Percentiles rank a stretch among this genome's conserved stretches.
These are phyloP conservation scores for Macroramphosus scolopax DNA, from an alignment of 2,797 vertebrate genomes.

Conservation along the genomic window DNA sequence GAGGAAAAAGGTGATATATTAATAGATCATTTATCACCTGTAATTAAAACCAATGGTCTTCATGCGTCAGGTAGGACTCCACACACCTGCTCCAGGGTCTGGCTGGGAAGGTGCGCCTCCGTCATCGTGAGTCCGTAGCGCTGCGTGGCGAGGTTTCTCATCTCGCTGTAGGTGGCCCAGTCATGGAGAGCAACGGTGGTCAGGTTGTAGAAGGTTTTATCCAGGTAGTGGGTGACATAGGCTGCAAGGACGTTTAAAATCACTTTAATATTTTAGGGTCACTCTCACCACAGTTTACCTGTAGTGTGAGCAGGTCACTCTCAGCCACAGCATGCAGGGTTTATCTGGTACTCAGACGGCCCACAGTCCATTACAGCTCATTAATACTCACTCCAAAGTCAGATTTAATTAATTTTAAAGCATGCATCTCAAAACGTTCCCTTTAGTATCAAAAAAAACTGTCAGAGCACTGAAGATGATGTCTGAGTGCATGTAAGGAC, in stretches of 20 bases:
- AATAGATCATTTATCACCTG: fast-evolving
- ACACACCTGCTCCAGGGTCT: conserved; percentile 95
- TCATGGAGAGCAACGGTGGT: conserved; percentile 97
- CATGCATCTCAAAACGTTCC: too few species aligned
- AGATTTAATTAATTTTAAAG: too few species aligned
- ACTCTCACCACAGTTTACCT: too few species aligned
- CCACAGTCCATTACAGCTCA: too few species aligned
- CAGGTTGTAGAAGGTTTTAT: conserved; percentile 98
- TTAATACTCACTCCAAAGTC: too few species aligned
- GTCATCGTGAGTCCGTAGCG: conserved; percentile 95
- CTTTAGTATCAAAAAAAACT: too few species aligned
- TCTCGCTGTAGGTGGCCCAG: conserved; percentile 99
- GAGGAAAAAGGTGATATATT: conserved; percentile 27
- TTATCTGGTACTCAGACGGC: too few species aligned
- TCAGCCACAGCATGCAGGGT: too few species aligned
- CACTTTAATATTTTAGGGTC: too few species aligned
- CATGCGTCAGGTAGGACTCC: fast-evolving
- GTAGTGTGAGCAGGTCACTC: too few species aligned
- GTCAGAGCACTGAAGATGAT: too few species aligned
- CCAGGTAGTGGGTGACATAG: conserved; percentile 96
- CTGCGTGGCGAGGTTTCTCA: conserved; percentile 96
- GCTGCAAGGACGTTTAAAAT: conserved; percentile 65
- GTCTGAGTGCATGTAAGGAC: too few species aligned
- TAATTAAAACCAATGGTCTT: not conserved
- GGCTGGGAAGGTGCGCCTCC: conserved; percentile 96